Conservation (phyloP, 2,113 vertebrate genomes). For the Dicaeum eximium region DNA sequence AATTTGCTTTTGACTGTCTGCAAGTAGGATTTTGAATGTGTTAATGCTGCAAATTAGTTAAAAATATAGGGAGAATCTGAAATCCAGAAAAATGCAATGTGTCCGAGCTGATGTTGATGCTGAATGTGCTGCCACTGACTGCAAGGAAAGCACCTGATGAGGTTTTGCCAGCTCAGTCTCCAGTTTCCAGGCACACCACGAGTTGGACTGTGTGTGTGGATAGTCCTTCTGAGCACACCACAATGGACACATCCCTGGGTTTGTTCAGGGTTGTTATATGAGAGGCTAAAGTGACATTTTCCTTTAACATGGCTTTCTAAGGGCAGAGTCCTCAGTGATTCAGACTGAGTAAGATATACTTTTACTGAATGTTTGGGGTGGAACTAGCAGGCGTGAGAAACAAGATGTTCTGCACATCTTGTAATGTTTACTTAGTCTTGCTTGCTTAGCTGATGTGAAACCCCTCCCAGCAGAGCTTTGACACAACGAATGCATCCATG, state of each 20-base stretch:
- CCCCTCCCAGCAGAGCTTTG: background rate
- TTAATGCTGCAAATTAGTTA: background rate
- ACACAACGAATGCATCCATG: background rate
- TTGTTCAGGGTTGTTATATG: background rate
- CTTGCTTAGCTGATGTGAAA: background rate
- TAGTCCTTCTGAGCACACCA: background rate
- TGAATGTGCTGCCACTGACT: background rate
- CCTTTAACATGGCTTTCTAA: accelerated
- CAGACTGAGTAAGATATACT: background rate
- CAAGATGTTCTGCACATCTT: background rate
- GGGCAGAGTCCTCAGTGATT: background rate
- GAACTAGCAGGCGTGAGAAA: background rate
- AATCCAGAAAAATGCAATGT: accelerated
- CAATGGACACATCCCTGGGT: accelerated
- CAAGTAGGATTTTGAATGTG: background rate
- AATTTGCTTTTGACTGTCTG: background rate
- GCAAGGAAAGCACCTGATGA: background rate
- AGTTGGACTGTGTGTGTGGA: background rate
- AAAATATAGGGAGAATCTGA: background rate
- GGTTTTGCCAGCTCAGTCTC: background rate
- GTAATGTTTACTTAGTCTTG: background rate
- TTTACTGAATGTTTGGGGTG: background rate
- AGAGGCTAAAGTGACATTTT: background rate
- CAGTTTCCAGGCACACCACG: background rate
- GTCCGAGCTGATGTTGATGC: background rate